These are phyloP conservation scores for Poeciliopsis retropinna DNA, from an alignment of 2,113 vertebrate genomes.

Conservation along the genomic window DNA sequence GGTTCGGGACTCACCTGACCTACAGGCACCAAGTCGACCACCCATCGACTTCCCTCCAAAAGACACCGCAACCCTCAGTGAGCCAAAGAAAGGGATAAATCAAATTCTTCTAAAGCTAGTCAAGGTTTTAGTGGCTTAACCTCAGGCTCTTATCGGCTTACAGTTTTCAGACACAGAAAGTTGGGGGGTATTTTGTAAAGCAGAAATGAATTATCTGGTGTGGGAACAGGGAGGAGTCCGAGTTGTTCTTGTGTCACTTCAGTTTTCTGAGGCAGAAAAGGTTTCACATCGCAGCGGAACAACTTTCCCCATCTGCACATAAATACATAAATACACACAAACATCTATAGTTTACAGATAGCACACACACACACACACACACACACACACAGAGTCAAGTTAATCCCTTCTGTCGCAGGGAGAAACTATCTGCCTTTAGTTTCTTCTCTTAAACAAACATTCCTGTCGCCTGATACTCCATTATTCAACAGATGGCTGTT, in stretches of 20 bases:
- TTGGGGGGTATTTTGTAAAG: conserved; percentile 14
- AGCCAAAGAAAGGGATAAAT: background rate
- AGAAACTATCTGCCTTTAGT: conserved; percentile 40
- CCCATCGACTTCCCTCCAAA: no score
- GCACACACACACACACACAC: no score
- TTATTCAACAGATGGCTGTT: no score
- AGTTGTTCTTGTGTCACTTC: conserved; percentile 49
- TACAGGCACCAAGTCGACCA: no score
- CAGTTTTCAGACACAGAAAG: conserved; percentile 26
- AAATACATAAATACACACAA: no score
- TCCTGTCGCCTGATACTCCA: no score
- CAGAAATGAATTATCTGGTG: conserved; percentile 54
- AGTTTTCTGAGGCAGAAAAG: conserved; percentile 36
- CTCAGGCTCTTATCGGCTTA: conserved; percentile 36
- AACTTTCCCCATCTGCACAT: background rate
- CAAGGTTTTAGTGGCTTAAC: conserved; percentile 31
- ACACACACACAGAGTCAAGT: background rate
- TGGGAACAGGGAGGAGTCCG: conserved; percentile 53
- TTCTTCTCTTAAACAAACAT: conserved; percentile 44
- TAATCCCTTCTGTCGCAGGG: conserved; percentile 16
- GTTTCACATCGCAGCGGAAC: conserved; percentile 41
- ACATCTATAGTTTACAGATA: no score
- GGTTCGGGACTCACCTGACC: no score
- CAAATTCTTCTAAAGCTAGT: conserved; percentile 41
- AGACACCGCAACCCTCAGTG: no score